Evolutionary conservation across 2,888 invertebrate genomes (phyloP).

Genomic region (Drosophila mulleri): DNA sequence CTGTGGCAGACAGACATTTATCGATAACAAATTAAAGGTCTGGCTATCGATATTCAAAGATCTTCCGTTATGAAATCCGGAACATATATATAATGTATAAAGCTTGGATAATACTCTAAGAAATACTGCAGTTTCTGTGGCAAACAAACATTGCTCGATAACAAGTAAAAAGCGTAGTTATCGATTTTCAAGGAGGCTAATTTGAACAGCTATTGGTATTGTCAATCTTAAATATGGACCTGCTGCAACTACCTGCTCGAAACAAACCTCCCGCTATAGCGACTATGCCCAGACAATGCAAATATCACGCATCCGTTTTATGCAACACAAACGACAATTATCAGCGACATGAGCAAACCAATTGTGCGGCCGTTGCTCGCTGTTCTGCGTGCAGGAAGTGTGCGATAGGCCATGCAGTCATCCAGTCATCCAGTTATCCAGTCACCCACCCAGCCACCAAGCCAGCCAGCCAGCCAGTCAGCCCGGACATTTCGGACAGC

Average conservation of each 20-base stretch:
- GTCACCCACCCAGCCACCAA: too few species aligned
- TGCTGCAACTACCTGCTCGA: neutral
- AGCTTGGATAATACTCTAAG: too few species aligned
- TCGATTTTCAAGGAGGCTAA: too few species aligned
- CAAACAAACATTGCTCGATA: too few species aligned
- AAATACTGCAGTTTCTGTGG: too few species aligned
- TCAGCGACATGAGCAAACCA: slow-evolving; percentile 79
- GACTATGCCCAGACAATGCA: slow-evolving; percentile 9
- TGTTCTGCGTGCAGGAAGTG: slow-evolving; percentile 56
- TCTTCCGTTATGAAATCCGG: too few species aligned
- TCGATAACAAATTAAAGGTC: neutral
- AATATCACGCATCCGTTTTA: slow-evolving; percentile 65
- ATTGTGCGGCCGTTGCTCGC: slow-evolving; percentile 54
- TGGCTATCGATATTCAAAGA: neutral
- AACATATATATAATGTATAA: too few species aligned
- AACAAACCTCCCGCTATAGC: slow-evolving; percentile 4
- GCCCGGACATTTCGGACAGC: neutral
- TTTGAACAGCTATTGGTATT: too few species aligned
- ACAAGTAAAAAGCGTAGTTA: too few species aligned
- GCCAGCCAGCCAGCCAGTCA: neutral
- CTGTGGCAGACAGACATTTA: too few species aligned
- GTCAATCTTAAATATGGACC: too few species aligned
- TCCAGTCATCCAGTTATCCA: slow-evolving; percentile 1
- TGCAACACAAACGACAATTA: slow-evolving; percentile 77
- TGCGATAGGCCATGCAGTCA: slow-evolving; percentile 54